Percentiles rank a stretch among this genome's conserved stretches.
Evolutionary conservation across 2,888 invertebrate species (phyloP).

Genomic region (Morpho deidamia): DNA sequence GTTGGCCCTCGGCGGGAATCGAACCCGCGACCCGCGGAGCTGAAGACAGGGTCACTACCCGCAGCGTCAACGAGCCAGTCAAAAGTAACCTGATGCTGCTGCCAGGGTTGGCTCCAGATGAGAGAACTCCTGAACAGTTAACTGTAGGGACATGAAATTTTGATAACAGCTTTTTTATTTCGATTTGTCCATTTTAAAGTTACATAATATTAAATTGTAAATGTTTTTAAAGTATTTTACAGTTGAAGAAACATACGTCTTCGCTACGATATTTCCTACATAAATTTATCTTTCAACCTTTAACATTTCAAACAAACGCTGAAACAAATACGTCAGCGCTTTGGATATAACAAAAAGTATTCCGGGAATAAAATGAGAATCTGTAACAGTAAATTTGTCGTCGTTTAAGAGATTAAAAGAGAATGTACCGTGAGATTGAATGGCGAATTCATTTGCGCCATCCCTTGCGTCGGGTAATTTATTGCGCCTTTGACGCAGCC

Average conservation of each 20-base stretch:
- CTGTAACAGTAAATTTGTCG: constrained; percentile 69
- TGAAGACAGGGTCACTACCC: no score
- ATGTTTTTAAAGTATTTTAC: neutral
- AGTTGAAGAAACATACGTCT: constrained; percentile 36
- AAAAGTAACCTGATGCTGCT: no score
- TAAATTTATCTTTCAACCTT: neutral
- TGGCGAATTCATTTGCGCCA: constrained; percentile 61
- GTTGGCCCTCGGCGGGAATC: no score
- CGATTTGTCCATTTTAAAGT: no score
- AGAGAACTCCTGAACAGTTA: no score
- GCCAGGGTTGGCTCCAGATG: no score
- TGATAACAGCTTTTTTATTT: no score
- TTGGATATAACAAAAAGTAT: constrained; percentile 45
- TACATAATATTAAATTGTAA: no score
- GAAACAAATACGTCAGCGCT: constrained; percentile 48
- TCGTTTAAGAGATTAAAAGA: constrained; percentile 70
- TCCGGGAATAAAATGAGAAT: constrained; percentile 56
- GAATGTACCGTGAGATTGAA: constrained; percentile 72
- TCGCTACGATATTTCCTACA: no score
- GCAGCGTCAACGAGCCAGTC: no score
- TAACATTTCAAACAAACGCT: constrained; percentile 9
- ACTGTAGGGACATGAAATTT: no score
- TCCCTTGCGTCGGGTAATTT: constrained; percentile 48
- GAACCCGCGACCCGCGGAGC: no score
- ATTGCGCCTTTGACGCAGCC: constrained; percentile 50